phyloP scores from a whole-genome alignment of 2,888 invertebrate genomes.

The Ferdinandea cuprea region DNA sequence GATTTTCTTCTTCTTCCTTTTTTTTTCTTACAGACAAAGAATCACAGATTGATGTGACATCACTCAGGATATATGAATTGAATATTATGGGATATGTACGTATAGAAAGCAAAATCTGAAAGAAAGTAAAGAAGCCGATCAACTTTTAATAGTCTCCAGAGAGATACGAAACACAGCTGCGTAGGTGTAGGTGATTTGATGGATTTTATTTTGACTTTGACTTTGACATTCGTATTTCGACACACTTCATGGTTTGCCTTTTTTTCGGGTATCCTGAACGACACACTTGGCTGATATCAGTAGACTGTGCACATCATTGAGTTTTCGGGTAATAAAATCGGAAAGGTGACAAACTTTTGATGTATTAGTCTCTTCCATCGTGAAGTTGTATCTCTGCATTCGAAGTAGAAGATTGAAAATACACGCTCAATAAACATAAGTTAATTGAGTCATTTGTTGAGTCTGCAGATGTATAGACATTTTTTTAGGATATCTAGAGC shows the following conservation, averaged over 20 bases:
- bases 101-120: neutral
- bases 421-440: conserved; percentile 15
- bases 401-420: conserved; percentile 4
- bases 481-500: neutral
- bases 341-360: conserved; percentile 30
- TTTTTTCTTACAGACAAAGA: conserved; percentile 30
- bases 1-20: conserved; percentile 7
- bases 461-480: neutral
- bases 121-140: conserved; percentile 33
- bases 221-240: conserved; percentile 27
- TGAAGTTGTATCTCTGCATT: neutral
- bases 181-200: conserved; percentile 33
- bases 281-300: conserved; percentile 17
- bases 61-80: conserved; percentile 10
- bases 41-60: conserved; percentile 37
- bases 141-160: conserved; percentile 40
- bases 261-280: neutral
- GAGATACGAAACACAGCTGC: neutral
- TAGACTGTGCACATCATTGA: conserved; percentile 5
- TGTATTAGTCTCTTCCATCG: neutral
- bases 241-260: neutral
- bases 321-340: conserved; percentile 17
- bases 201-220: conserved; percentile 7
- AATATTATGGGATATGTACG: neutral
- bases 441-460: conserved; percentile 21